Base-by-base conservation (phyloP, 2,888 invertebrate genomes). In the Hirtodrosophila trivittata region DNA sequence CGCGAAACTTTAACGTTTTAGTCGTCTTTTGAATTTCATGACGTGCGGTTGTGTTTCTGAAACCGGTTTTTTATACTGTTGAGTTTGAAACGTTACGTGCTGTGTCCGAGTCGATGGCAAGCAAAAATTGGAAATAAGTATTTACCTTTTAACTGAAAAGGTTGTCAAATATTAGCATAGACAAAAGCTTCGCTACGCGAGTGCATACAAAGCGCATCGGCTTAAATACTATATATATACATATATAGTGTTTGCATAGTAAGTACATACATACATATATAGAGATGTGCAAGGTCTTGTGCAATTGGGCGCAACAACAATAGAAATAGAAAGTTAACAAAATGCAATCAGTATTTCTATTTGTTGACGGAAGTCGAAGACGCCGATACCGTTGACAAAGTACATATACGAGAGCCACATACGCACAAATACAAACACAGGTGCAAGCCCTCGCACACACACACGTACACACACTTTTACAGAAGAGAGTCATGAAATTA, bases 301-400 rank as follows among this genome's bases (percentile, higher is more conserved):
- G 66, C 56, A 41, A 12, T 26, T 39, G 49, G 10, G 60, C 54
- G 59, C 51, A 66, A 51, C 69, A 78, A 66, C 54, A 72, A 74
- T 51, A 69, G 78, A 78, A 78, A 82, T 71, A 78, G 78, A 78
- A 78, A 78, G 78, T 67, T 82, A 49, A 68, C 62, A 39, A 77
- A 74, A 65, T 77, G 82, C 67, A 73, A 41, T 47, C 66, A 51
- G 35, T 37, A 16, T 41, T 60, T 65, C 42, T 50, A 60, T 76
- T 77, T 80, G 84, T 80, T 80, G 84, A 75, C 80, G 84, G 80
- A 80, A 80, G 75, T 81, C 77, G 54, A 62, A 68, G 65, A 59
- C 33, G 39, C 49, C 56, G 41, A 32, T n/a, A 46, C 16, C 38
- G 51, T 66, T 63, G 70, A 59, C 67, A 72, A 43, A 45, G 58